A percentile compares a stretch with the other conserved stretches of the same genome.
phyloP scores from a whole-genome alignment of 2,797 vertebrate genomes.

The Chelonia mydas region DNA sequence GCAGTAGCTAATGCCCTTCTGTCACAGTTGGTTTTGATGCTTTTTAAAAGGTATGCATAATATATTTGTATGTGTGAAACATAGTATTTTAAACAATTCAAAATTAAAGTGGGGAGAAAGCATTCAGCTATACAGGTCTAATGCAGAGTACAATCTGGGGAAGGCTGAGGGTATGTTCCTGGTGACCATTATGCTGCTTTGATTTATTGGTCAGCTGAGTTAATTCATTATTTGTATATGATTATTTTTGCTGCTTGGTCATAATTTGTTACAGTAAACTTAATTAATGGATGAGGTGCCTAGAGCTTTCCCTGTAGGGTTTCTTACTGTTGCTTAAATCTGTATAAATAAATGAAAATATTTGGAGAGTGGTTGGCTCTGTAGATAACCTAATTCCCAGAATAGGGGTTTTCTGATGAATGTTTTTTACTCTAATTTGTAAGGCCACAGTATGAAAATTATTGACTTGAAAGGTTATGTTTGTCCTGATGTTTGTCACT shows the following conservation, averaged over 20 bases:
- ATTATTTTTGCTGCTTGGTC: conserved; percentile 64
- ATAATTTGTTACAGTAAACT: conserved; percentile 59
- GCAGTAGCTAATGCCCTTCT: not conserved
- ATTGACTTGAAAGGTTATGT: not conserved
- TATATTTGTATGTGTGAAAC: no score
- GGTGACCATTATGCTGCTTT: conserved; percentile 41
- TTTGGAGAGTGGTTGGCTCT: not conserved
- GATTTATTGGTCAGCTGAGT: conserved; percentile 67
- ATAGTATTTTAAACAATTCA: conserved; percentile 28
- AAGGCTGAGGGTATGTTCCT: conserved; percentile 49
- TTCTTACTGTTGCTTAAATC: conserved; percentile 30
- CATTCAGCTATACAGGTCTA: conserved; percentile 54
- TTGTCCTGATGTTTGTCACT: not conserved
- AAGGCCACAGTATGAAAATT: no score
- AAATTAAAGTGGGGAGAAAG: conserved; percentile 42
- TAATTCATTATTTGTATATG: conserved; percentile 69
- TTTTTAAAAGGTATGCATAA: not conserved
- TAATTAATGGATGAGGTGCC: conserved; percentile 31
- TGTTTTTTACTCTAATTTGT: no score
- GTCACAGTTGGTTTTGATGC: conserved; percentile 42
- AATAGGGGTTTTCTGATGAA: no score
- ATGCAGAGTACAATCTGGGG: conserved; percentile 47
- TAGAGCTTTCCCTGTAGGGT: conserved; percentile 45
- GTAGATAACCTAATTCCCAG: not conserved
- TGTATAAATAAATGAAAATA: conserved; percentile 36